Evolutionary conservation across 2,797 vertebrate genomes (phyloP).

Genomic region (Gambelia wislizenii): DNA sequence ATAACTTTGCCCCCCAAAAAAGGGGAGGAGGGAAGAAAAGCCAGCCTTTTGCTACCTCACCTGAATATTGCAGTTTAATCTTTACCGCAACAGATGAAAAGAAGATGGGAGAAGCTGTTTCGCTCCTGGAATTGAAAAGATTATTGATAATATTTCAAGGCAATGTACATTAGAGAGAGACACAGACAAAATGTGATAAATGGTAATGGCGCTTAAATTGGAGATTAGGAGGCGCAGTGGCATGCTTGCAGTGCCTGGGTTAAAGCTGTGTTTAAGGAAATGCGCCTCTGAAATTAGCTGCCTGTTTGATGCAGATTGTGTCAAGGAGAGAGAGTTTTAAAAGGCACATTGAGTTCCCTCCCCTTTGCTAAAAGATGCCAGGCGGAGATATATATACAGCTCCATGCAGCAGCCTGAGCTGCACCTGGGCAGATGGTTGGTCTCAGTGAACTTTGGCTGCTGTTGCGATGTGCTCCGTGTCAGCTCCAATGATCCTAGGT

Average conservation of each 20-base stretch:
- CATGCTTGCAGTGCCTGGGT: background rate
- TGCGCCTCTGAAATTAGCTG: background rate
- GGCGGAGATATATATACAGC: background rate
- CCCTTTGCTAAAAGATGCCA: background rate
- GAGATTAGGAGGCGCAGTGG: background rate
- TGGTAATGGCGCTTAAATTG: constrained; percentile 33
- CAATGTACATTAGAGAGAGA: constrained; percentile 27
- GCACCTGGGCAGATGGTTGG: too few species aligned
- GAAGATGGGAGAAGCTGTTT: background rate
- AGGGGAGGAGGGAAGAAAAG: too few species aligned
- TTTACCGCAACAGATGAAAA: constrained; percentile 9
- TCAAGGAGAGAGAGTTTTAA: background rate
- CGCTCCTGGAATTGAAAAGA: constrained; percentile 31
- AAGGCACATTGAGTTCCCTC: background rate
- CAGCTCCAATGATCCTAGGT: too few species aligned
- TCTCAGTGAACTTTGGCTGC: background rate
- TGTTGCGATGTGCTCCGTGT: too few species aligned
- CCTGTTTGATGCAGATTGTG: constrained; percentile 7
- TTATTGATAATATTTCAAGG: constrained; percentile 33
- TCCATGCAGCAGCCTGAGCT: background rate
- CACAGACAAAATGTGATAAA: constrained; percentile 32
- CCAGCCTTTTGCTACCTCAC: background rate
- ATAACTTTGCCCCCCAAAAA: background rate
- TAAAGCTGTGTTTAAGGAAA: constrained; percentile 19
- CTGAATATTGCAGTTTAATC: constrained; percentile 33